phyloP scores from a whole-genome alignment of 2,797 vertebrate genomes.

The Acanthiza pusilla region DNA sequence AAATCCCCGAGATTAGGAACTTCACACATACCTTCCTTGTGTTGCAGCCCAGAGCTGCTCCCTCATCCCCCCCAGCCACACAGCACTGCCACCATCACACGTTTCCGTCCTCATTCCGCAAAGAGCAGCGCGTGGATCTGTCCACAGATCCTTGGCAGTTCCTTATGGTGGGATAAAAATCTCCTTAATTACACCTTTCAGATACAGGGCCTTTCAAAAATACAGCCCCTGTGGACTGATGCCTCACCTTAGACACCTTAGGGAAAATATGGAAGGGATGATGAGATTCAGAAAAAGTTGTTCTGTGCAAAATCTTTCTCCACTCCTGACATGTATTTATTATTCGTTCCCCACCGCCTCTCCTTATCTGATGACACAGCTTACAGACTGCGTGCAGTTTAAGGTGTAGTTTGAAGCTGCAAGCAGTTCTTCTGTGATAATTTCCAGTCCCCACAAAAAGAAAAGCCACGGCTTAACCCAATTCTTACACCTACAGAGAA shows the following conservation, averaged over 20 bases:
- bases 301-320: background rate
- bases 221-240: background rate
- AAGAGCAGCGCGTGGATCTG: background rate
- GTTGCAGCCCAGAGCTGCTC: background rate
- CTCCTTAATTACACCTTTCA: background rate
- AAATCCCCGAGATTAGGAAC: conserved; percentile 10
- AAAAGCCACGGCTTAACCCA: background rate
- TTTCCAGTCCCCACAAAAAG: background rate
- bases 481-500: background rate
- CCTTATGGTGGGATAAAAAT: background rate
- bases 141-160: no score
- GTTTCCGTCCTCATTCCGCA: background rate
- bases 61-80: background rate
- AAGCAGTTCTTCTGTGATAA: background rate
- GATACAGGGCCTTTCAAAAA: background rate
- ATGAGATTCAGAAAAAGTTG: background rate
- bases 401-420: background rate
- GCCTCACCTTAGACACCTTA: background rate
- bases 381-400: background rate
- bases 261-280: background rate
- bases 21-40: background rate
- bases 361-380: background rate
- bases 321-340: background rate
- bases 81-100: background rate
- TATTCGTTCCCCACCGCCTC: background rate